Base-by-base conservation (phyloP, 2,797 vertebrate genomes). In the Rhabdophis nuchalis region DNA sequence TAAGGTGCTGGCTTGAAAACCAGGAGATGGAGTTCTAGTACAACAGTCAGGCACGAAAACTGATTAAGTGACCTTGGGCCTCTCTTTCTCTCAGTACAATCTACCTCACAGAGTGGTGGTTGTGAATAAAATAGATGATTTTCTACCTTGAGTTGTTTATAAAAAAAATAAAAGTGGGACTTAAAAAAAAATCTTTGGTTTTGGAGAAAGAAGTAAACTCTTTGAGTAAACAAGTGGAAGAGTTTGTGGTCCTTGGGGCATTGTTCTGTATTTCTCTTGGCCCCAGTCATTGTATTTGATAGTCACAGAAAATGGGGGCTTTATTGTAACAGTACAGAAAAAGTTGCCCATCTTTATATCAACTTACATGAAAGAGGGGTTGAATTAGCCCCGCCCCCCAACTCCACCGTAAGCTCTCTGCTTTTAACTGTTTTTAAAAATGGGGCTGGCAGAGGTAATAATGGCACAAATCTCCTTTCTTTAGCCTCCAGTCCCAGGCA, bases 401-500 rank as follows among this genome's bases (percentile, higher is more conserved):
- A 72, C 6, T 36, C 64, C 2, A 72, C 7, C 2, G 18, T 89
- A 14, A 68, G 12, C 32, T 41, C 27, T 58, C 46, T 60, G 18
- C 23, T 20, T 64, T 82, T 60, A 53, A 41, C 52, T 25, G 3
- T 36, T 77, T 90, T n/a, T 27, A 60, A 20, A 50, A 50, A 10
- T 60, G n/a, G 23, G 72, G 10, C 32, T 88, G 90, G 64, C 32
- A 61, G 50, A n/a, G 46, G 16, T 41, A 8, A 4, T 25, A 9
- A 68, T n/a, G 6, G 29, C 36, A 41, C 32, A 53, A 89, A 68
- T 46, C 12, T 53, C 82, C 14, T 29, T 41, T 56, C 52, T 36
- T 0, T 1, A 97, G 97, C 97, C 97, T 54, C 96, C 96, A 0
- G 96, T 97, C 4, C 97, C 97, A 0, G 96, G 97, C 87, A 95